Evolutionary conservation across 2,113 vertebrate genomes (phyloP), one percentile per base, ranked within the genome.

Genomic region (Heterotis niloticus): DNA sequence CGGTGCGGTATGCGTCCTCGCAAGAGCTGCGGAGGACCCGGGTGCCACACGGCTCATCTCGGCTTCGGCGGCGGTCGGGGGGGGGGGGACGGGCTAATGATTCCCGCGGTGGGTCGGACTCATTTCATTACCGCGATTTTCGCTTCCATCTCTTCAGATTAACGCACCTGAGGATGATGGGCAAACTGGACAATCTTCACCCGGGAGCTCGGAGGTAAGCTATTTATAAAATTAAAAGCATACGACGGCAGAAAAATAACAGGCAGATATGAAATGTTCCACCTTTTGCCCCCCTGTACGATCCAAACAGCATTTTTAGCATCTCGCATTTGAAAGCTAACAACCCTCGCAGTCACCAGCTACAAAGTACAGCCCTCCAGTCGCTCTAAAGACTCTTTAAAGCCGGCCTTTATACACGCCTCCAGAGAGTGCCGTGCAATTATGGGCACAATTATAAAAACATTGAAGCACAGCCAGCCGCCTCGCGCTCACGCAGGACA

Each of bases 371-470:
- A 71, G 34, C 64, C 78, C 66, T 64, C 74, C 28, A 70, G 66
- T 82, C 74, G 67, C 72, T 75, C 72, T 80, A 66, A 79, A 54
- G 65, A 72, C 72, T 72, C 65, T 71, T 79, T 69, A 59, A 52
- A 64, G 59, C 59, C 56, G n/a, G 51, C 65, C 67, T 78, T 73
- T 71, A 28, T 20, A 64, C 76, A 80, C 70, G 79, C 86, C 82
- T 80, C 79, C 14, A 54, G 83, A 88, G 87, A 62, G 65, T 54
- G 77, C 20, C 34, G 82, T 80, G 83, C 89, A 88, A 86, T 88
- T 88, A 90, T 85, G 83, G 80, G 83, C 83, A 82, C 84, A 85
- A 85, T 87, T 84, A 87, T 76, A 72, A 86, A 83, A 82, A 82
- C 82, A 68, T 70, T 76, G 82, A 86, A 44, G 83, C 81, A 78